A percentile compares a stretch with the other conserved stretches of the same genome.
These are phyloP conservation scores for Scomber colias DNA, from an alignment of 2,113 vertebrate genomes.

Conservation along the genomic window DNA sequence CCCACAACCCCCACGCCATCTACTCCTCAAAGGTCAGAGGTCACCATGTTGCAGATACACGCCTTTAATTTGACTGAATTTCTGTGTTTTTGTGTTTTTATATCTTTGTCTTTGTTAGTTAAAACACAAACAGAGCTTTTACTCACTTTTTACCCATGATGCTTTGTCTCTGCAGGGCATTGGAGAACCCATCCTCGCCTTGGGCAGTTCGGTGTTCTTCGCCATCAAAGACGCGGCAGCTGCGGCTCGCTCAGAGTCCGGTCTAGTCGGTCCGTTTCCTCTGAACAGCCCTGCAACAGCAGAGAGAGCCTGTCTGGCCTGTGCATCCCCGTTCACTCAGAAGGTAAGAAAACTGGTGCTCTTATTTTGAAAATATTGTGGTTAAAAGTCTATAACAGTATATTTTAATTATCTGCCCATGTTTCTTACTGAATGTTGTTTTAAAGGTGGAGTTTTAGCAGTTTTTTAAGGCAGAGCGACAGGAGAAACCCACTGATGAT, in stretches of 20 bases:
- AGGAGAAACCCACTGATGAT: no score
- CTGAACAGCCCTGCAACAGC: slow-evolving; percentile 87
- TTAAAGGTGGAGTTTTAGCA: no score
- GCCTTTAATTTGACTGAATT: no score
- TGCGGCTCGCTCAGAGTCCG: slow-evolving; percentile 79
- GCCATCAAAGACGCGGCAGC: slow-evolving; percentile 87
- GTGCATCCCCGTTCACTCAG: slow-evolving; percentile 85
- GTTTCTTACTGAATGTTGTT: no score
- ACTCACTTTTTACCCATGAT: neutral
- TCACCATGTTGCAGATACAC: neutral
- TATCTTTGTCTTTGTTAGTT: no score
- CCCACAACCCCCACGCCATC: slow-evolving; percentile 87
- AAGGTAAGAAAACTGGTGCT: slow-evolving; percentile 76
- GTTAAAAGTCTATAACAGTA: no score
- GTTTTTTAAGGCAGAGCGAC: no score
- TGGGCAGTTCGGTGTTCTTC: slow-evolving; percentile 89
- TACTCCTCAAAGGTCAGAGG: slow-evolving; percentile 90
- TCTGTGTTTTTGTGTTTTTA: no score
- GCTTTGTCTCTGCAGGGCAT: slow-evolving; percentile 80
- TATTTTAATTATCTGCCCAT: no score
- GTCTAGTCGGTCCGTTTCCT: slow-evolving; percentile 77
- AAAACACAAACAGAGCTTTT: no score
- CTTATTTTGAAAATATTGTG: no score
- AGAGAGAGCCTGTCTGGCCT: slow-evolving; percentile 86
- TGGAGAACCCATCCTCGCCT: slow-evolving; percentile 85